phyloP scores from a whole-genome alignment of 2,888 invertebrate species.

The Maniola hyperantus region DNA sequence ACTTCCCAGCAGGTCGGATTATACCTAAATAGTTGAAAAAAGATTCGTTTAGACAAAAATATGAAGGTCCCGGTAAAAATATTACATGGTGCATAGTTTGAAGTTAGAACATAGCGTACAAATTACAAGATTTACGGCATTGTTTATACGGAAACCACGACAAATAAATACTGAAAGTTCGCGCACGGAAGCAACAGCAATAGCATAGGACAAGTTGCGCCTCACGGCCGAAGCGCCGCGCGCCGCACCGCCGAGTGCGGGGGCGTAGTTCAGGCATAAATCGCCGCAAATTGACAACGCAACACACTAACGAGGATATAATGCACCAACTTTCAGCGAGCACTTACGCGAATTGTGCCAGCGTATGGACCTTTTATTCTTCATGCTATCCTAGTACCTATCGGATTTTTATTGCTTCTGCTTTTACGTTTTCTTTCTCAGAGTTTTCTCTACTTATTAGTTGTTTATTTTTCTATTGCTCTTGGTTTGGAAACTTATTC shows the following conservation, averaged over 20 bases:
- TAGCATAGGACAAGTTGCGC: background rate
- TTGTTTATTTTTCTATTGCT: too few species aligned
- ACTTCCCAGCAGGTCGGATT: too few species aligned
- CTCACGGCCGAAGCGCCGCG: too few species aligned
- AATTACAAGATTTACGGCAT: conserved; percentile 9
- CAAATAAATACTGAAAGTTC: conserved; percentile 26
- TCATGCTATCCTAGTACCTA: background rate
- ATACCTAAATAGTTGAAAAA: too few species aligned
- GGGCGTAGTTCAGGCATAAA: conserved; percentile 48
- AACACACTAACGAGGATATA: conserved; percentile 47
- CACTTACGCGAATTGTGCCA: conserved; percentile 20
- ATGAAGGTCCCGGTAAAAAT: too few species aligned
- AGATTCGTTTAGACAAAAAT: too few species aligned
- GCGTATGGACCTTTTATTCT: conserved; percentile 3
- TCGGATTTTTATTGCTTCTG: too few species aligned
- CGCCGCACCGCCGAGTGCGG: conserved; percentile 14
- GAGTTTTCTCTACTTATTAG: too few species aligned
- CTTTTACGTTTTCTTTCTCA: too few species aligned
- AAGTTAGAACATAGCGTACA: background rate
- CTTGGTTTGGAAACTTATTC: too few species aligned
- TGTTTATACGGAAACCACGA: conserved; percentile 23
- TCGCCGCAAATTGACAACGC: conserved; percentile 51
- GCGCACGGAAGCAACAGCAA: conserved; percentile 15
- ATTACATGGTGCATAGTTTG: too few species aligned
- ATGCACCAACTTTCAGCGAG: conserved; percentile 37